A percentile compares a stretch with the other conserved stretches of the same genome.
phyloP scores from a whole-genome alignment of 92 coral and sea anemone genomes.

The Parazoanthus atlanticus region DNA sequence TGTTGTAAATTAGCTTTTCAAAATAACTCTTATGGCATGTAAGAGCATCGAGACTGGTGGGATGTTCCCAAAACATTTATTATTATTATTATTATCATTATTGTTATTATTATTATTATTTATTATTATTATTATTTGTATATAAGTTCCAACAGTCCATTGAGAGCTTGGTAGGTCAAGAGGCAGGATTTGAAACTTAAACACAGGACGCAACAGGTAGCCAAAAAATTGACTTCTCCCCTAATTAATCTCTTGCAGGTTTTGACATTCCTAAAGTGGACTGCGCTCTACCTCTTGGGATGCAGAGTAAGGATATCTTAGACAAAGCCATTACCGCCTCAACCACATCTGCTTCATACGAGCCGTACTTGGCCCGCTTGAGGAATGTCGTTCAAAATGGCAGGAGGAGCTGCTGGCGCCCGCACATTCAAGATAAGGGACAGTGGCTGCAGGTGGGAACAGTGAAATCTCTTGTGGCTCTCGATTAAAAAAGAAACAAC shows the following conservation, averaged over 20 bases:
- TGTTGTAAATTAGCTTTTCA: too few relatives aligned
- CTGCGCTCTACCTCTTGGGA: constrained; percentile 34
- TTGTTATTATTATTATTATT: too few relatives aligned
- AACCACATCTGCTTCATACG: not conserved
- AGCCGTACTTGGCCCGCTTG: not conserved
- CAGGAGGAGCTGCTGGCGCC: not conserved
- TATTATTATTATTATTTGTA: too few relatives aligned
- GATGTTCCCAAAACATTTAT: too few relatives aligned
- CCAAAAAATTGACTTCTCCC: not conserved
- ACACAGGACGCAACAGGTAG: too few relatives aligned
- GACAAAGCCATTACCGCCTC: constrained; percentile 23
- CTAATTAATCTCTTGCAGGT: not conserved
- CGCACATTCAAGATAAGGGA: not conserved
- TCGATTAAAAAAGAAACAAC: too few relatives aligned
- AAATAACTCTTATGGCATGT: too few relatives aligned
- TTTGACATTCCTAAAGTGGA: constrained; percentile 24
- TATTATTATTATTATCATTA: too few relatives aligned
- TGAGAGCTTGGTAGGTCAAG: too few relatives aligned
- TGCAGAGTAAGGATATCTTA: constrained; percentile 21
- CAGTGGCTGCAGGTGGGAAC: constrained; percentile 33
- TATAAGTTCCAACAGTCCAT: too few relatives aligned
- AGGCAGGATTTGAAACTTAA: too few relatives aligned
- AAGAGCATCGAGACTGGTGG: too few relatives aligned
- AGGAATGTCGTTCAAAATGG: constrained; percentile 1
- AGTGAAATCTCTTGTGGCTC: not conserved